phyloP scores from a whole-genome alignment of 2,888 invertebrate genomes.

The Glyphotaelius pellucidus region DNA sequence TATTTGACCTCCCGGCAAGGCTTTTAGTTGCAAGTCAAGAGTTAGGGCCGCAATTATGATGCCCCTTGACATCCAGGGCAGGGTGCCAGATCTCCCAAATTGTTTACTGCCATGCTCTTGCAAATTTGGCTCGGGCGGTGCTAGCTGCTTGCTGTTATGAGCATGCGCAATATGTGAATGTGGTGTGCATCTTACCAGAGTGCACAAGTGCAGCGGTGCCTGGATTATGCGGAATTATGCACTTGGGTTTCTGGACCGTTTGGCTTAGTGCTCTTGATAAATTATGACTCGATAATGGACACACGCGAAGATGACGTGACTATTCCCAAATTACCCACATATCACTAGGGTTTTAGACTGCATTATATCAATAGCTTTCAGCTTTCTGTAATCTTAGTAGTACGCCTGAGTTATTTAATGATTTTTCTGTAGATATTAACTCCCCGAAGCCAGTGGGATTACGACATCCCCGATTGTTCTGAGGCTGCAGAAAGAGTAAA shows the following conservation, averaged over 20 bases:
- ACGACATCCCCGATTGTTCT: too few species aligned
- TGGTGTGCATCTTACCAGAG: slow-evolving; percentile 43
- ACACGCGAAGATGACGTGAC: not conserved
- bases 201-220: slow-evolving; percentile 31
- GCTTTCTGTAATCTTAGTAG: too few species aligned
- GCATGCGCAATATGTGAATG: slow-evolving; percentile 22
- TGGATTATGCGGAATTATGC: slow-evolving; percentile 39
- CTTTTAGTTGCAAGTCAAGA: not conserved
- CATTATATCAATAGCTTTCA: not conserved
- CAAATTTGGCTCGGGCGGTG: slow-evolving; percentile 35
- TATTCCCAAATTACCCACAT: not conserved
- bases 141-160: slow-evolving; percentile 2
- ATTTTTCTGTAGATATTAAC: too few species aligned
- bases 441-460: too few species aligned
- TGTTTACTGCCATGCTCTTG: slow-evolving; percentile 41
- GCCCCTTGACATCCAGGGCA: slow-evolving; percentile 41
- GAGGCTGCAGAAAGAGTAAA: too few species aligned
- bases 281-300: not conserved
- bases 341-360: not conserved
- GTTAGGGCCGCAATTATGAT: slow-evolving; percentile 37
- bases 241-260: slow-evolving; percentile 30
- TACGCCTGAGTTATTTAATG: too few species aligned
- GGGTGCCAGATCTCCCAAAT: slow-evolving; percentile 46
- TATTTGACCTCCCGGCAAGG: not conserved
- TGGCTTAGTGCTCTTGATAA: not conserved